Evolutionary conservation across 2,797 vertebrate species (phyloP), one percentile per base, ranked within the genome.

Genomic region (Onychomys leucogaster): DNA sequence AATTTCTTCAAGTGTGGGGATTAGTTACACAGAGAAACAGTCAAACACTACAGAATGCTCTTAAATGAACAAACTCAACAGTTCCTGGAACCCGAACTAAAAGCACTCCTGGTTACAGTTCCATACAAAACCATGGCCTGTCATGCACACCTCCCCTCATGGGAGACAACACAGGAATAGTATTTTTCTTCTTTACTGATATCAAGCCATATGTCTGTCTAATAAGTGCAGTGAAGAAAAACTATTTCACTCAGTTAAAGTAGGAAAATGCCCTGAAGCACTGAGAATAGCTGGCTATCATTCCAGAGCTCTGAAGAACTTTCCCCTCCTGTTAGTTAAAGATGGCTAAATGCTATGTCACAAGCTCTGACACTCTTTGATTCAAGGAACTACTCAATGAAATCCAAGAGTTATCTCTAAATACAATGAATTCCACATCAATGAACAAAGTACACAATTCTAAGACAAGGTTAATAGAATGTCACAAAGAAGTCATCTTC

Each of bases 311-410:
- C 89, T 94, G 75, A 95, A 89, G 80, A 95, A 91, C 65, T 96
- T 96, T 43, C 73, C 87, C 59, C 91, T 83, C 86, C 69, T 81
- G 81, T 92, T 86, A 92, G 63, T 94, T 95, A 82, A 90, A 96
- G 71, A 91, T 37, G 49, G 92, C 37, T 96, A 73, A 89, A 89
- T 91, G 94, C 65, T 59, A 87, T 75, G 59, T 96, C 89, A 96
- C 75, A 96, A 95, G 73, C 80, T 95, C 90, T 96, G 94, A 96
- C 78, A 96, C 94, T 97, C 89, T 96, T 92, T 95, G 78, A 97
- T 91, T 92, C 89, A 81, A 95, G 49, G 57, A 91, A n/a, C 46
- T 85, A 95, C 49, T 95, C 61, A 85, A 16, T 89, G 75, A 95
- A 96, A 94, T 88, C 59, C 69, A 90, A 76, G 76, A 69, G 91